Conservation (phyloP, 2,113 vertebrate genomes). For the Neogobius melanostomus region DNA sequence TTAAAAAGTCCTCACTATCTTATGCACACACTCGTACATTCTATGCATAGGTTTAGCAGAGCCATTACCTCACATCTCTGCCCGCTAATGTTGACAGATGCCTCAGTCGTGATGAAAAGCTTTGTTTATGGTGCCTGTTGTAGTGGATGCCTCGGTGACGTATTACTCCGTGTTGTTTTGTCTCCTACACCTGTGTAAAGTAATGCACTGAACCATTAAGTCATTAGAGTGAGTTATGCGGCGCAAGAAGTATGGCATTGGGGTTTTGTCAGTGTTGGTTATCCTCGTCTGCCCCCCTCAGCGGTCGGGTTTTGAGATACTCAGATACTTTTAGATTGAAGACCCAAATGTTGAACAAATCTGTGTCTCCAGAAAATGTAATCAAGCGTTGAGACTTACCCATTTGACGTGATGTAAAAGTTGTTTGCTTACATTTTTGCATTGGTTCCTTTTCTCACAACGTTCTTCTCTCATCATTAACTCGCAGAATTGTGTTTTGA, state of each 20-base stretch:
- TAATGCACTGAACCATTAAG: background rate
- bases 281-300: background rate
- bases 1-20: conserved; percentile 17
- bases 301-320: background rate
- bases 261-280: background rate
- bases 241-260: background rate
- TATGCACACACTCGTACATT: background rate
- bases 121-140: conserved; percentile 56
- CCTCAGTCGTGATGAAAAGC: conserved; percentile 44
- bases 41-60: conserved; percentile 28
- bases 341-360: background rate
- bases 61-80: conserved; percentile 29
- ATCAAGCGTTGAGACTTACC: too few species aligned
- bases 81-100: conserved; percentile 60
- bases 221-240: background rate
- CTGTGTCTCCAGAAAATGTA: too few species aligned
- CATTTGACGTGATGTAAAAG: too few species aligned
- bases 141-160: conserved; percentile 41
- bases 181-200: conserved; percentile 18
- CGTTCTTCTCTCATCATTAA: too few species aligned
- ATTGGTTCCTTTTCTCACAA: too few species aligned
- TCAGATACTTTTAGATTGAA: background rate
- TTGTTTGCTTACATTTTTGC: too few species aligned
- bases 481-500: too few species aligned
- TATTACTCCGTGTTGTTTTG: conserved; percentile 28